A percentile compares a stretch with the other conserved stretches of the same genome.
These are phyloP conservation scores for Amblyjoppa proteus DNA, from an alignment of 2,888 invertebrate genomes.

Conservation along the genomic window DNA sequence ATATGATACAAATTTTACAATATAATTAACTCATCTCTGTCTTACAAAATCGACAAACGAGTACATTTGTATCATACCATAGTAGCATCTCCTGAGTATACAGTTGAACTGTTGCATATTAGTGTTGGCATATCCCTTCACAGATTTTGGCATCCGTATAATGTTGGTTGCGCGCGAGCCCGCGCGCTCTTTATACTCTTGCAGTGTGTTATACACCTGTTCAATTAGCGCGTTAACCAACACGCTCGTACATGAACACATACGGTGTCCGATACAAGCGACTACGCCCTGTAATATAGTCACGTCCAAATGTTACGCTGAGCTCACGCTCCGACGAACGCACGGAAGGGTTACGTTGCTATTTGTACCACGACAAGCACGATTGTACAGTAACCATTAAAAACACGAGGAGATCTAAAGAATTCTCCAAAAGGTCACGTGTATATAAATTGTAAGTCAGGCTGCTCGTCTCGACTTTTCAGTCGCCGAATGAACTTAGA, in stretches of 20 bases:
- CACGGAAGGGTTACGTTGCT: constrained; percentile 73
- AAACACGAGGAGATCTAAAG: constrained; percentile 66
- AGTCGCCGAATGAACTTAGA: constrained; percentile 29
- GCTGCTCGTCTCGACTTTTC: constrained; percentile 16
- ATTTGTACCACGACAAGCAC: constrained; percentile 29
- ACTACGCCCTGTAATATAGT: constrained; percentile 65
- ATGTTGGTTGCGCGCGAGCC: constrained; percentile 68
- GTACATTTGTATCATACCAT: constrained; percentile 17
- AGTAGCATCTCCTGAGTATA: neutral
- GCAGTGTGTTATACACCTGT: constrained; percentile 44
- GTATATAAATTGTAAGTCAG: constrained; percentile 19
- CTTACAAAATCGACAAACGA: constrained; percentile 30
- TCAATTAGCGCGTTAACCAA: constrained; percentile 42
- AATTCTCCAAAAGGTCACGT: constrained; percentile 72
- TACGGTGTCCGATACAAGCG: constrained; percentile 25
- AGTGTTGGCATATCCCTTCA: constrained; percentile 38
- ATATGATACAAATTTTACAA: neutral
- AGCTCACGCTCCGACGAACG: constrained; percentile 81
- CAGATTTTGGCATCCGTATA: constrained; percentile 74
- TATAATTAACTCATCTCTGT: neutral
- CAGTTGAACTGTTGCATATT: neutral
- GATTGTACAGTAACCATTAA: constrained; percentile 46
- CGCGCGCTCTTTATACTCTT: neutral
- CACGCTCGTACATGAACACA: neutral
- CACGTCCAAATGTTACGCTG: constrained; percentile 82